Percentiles rank a stretch among this genome's conserved stretches.
Evolutionary conservation across 2,797 vertebrate genomes (phyloP).

Genomic region (Schizopygopsis malacanthus): DNA sequence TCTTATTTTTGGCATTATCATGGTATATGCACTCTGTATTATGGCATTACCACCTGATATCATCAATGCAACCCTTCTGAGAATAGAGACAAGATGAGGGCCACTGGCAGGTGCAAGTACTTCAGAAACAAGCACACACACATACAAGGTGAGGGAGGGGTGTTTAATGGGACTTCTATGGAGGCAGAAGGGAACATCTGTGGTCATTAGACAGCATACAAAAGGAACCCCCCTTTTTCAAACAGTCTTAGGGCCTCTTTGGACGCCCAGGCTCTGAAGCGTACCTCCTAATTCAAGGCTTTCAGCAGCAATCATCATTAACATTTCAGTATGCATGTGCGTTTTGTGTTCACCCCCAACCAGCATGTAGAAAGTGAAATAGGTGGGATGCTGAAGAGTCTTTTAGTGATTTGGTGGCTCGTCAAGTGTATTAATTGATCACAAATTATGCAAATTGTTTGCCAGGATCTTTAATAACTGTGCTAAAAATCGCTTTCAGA

Average conservation of each 20-base stretch:
- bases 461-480: conserved; percentile 1
- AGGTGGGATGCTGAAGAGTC: conserved; percentile 34
- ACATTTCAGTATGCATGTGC: conserved; percentile 60
- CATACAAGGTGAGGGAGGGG: conserved; percentile 66
- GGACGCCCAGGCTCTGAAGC: conserved; percentile 58
- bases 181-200: conserved; percentile 77
- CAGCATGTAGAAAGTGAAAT: conserved; percentile 40
- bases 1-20: neutral
- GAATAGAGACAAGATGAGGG: conserved; percentile 27
- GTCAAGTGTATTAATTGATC: conserved; percentile 38
- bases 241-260: conserved; percentile 64
- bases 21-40: neutral
- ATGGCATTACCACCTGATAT: neutral
- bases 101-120: conserved; percentile 68
- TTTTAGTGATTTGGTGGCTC: conserved; percentile 24
- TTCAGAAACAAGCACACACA: conserved; percentile 41
- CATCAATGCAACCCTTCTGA: neutral
- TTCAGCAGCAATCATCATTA: conserved; percentile 66
- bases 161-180: conserved; percentile 64
- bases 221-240: conserved; percentile 65
- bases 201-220: conserved; percentile 72
- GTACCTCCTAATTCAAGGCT: conserved; percentile 67
- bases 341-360: conserved; percentile 50
- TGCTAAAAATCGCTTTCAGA: neutral
- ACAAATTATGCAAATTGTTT: conserved; percentile 29